phyloP scores from a whole-genome alignment of 2,888 invertebrate species.

The Sepiola atlantica region DNA sequence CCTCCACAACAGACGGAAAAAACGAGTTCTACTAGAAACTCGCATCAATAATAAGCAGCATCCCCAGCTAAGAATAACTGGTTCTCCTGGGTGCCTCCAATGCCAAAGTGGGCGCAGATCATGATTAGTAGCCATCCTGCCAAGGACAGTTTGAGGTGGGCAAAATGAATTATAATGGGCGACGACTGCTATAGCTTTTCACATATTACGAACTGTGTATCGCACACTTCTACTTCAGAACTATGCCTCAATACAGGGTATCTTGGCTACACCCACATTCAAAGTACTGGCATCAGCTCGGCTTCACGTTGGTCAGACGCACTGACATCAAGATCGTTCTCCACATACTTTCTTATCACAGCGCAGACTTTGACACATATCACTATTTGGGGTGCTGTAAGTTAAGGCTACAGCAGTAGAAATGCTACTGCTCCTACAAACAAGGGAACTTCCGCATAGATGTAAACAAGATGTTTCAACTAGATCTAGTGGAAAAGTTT shows the following conservation, averaged over 20 bases:
- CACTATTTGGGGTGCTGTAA: neutral
- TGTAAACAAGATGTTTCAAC: too few species aligned
- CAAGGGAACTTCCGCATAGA: too few species aligned
- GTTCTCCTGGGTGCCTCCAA: neutral
- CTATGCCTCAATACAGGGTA: neutral
- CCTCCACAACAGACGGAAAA: neutral
- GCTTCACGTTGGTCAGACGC: neutral
- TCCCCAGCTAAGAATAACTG: neutral
- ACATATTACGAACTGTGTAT: neutral
- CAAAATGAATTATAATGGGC: neutral
- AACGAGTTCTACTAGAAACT: neutral
- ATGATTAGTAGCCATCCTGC: neutral
- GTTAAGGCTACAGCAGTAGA: neutral
- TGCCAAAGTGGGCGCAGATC: neutral
- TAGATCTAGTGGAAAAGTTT: too few species aligned
- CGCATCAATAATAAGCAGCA: neutral
- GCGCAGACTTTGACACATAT: neutral
- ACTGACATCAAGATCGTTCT: neutral
- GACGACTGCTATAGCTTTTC: neutral
- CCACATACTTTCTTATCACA: too few species aligned
- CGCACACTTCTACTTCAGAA: neutral
- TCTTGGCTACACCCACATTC: neutral
- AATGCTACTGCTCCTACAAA: too few species aligned
- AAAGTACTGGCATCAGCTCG: neutral
- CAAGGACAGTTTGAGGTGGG: neutral